These are phyloP conservation scores for Vespertilio murinus DNA, from an alignment of 2,797 vertebrate species.

Conservation along the genomic window DNA sequence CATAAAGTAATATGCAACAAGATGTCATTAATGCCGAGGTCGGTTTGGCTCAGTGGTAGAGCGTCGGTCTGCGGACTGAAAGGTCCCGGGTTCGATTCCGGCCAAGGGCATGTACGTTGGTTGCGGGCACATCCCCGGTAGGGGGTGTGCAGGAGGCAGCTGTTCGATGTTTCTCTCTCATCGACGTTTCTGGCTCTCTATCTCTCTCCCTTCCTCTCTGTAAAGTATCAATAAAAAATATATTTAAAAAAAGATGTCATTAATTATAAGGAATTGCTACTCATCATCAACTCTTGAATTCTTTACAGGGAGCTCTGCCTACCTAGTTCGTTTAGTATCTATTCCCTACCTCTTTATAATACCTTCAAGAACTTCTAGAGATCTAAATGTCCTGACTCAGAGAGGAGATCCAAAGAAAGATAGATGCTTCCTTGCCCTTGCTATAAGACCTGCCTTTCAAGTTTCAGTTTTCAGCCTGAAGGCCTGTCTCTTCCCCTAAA, in stretches of 20 bases:
- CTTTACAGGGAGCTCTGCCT: neutral
- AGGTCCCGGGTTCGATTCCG: no score
- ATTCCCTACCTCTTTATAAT: neutral
- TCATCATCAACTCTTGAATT: neutral
- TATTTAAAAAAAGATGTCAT: neutral
- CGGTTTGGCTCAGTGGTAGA: no score
- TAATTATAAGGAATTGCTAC: neutral
- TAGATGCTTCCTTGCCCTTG: neutral
- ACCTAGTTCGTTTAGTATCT: neutral
- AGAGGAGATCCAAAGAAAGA: neutral
- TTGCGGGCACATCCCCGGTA: no score
- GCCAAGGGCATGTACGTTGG: no score
- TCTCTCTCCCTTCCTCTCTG: no score
- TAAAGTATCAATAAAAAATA: no score
- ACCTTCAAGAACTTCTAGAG: neutral
- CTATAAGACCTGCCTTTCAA: neutral
- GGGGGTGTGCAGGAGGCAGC: no score
- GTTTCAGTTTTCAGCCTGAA: neutral
- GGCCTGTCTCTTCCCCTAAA: neutral
- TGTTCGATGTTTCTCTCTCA: no score
- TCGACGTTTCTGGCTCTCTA: no score
- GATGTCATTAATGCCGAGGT: no score
- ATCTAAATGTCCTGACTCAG: neutral
- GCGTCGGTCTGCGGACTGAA: no score
- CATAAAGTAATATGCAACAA: neutral